Percentiles rank a stretch among this genome's conserved stretches.
These are phyloP conservation scores for Crenichthys baileyi DNA, from an alignment of 2,797 vertebrate species.

Conservation along the genomic window DNA sequence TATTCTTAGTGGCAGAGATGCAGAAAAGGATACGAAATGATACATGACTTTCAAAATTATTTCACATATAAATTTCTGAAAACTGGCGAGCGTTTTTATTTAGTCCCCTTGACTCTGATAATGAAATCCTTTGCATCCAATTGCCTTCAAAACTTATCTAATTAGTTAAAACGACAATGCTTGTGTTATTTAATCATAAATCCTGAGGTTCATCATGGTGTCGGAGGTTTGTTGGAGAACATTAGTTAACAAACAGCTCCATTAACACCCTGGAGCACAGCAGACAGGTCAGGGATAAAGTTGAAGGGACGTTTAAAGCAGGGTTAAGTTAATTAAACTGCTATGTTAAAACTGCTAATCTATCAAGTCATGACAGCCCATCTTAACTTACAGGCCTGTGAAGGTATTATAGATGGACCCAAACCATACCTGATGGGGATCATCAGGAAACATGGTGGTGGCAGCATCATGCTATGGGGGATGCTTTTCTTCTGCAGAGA, in stretches of 20 bases:
- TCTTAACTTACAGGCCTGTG: not conserved
- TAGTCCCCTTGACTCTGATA: not conserved
- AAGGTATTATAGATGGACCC: too few species aligned
- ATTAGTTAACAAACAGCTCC: not conserved
- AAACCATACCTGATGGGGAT: too few species aligned
- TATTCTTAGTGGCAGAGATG: too few species aligned
- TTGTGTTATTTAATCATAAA: too few species aligned
- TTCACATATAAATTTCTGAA: not conserved
- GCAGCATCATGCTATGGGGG: not conserved
- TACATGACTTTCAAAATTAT: too few species aligned
- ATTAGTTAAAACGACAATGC: too few species aligned
- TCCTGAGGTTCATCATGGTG: too few species aligned
- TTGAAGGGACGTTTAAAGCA: not conserved
- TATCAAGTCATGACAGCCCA: not conserved
- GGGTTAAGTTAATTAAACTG: too few species aligned
- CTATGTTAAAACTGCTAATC: not conserved
- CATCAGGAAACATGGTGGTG: not conserved
- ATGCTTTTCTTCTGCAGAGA: not conserved
- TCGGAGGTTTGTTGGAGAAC: too few species aligned
- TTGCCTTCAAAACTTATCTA: not conserved
- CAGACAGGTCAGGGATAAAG: not conserved
- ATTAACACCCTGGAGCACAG: not conserved
- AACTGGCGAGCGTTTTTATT: too few species aligned
- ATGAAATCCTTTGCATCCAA: not conserved
- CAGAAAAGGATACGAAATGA: too few species aligned